Evolutionary conservation across 2,797 vertebrate species (phyloP), one percentile per base, ranked within the genome.

Genomic region (Oryzias dopingdopingensis): DNA sequence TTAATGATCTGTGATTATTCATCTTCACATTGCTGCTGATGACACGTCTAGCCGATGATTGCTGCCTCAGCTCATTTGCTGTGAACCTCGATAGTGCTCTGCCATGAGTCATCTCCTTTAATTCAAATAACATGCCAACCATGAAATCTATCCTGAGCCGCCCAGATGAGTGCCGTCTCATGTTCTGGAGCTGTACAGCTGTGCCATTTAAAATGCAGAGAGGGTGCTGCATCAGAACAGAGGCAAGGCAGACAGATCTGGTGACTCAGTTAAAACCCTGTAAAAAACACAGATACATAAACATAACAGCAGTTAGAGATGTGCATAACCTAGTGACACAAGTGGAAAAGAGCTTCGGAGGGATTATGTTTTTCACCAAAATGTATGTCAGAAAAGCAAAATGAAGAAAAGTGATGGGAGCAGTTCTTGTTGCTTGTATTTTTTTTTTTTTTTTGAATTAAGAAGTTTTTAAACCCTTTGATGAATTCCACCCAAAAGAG

Each of bases 281-380:
- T 80, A 66, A 85, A 86, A 37, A 82, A 58, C 70, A n/a, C 62
- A 60, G 62, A 76, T 69, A 53, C 78, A 73, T 79, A 81, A 85
- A 84, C 75, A 83, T 86, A 81, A 83, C 80, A 58, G 84, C 56
- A 20, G 73, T 49, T 46, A 85, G 85, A 83, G 61, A 68, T 66
- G 59, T 67, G 82, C 83, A 78, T 55, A 60, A 66, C 59, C 62
- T 66, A 72, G 49, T 54, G 72, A 70, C 10, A 50, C 51, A 65
- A 70, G 40, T 47, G 75, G 67, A 67, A 47, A 56, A 26, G 58
- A 16, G 46, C 40, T 45, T 58, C 4, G 0, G 23, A 56, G 50
- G 7, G 67, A 70, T 37, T 65, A 58, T 62, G 72, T 62, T 55
- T 73, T 62, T 7, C 26, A 5, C 26, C 5, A 5, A 26, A 37